Conservation (phyloP, 2,888 invertebrate species). For the Hyles lineata region DNA sequence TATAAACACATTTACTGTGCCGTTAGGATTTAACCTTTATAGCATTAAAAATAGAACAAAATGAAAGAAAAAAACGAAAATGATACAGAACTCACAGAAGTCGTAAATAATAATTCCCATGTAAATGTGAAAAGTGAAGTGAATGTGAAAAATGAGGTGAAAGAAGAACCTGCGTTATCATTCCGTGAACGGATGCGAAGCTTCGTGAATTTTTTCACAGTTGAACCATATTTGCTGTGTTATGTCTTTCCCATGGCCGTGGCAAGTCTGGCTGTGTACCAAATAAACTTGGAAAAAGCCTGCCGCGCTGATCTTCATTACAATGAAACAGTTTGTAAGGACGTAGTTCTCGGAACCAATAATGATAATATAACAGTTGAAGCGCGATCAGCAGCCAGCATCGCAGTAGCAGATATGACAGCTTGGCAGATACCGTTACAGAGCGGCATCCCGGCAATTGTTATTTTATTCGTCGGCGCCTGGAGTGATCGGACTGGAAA, state of each 20-base stretch:
- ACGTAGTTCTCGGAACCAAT: slow-evolving; percentile 64
- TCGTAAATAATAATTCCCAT: background rate
- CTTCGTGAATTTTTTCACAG: slow-evolving; percentile 79
- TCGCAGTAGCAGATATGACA: slow-evolving; percentile 79
- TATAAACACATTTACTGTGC: background rate
- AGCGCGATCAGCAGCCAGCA: slow-evolving; percentile 71
- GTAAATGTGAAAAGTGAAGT: background rate
- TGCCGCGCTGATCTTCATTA: slow-evolving; percentile 81
- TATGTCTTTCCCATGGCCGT: slow-evolving; percentile 86
- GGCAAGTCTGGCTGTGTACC: slow-evolving; percentile 84
- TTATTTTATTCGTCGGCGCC: slow-evolving; percentile 85
- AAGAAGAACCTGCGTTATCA: background rate
- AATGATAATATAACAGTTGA: slow-evolving; percentile 60
- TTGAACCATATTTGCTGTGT: slow-evolving; percentile 87
- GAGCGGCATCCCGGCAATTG: slow-evolving; percentile 82
- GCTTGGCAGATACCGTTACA: slow-evolving; percentile 83
- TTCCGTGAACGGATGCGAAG: background rate
- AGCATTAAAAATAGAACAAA: background rate
- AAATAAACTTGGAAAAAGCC: slow-evolving; percentile 85
- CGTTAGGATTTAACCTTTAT: background rate
- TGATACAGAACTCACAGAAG: background rate
- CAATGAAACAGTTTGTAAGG: slow-evolving; percentile 79
- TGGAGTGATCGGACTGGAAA: slow-evolving; percentile 86
- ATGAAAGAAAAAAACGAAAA: slow-evolving; percentile 10
- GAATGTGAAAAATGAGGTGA: background rate